These are phyloP conservation scores for Chionis minor DNA, from an alignment of 2,113 vertebrate species.

Conservation along the genomic window DNA sequence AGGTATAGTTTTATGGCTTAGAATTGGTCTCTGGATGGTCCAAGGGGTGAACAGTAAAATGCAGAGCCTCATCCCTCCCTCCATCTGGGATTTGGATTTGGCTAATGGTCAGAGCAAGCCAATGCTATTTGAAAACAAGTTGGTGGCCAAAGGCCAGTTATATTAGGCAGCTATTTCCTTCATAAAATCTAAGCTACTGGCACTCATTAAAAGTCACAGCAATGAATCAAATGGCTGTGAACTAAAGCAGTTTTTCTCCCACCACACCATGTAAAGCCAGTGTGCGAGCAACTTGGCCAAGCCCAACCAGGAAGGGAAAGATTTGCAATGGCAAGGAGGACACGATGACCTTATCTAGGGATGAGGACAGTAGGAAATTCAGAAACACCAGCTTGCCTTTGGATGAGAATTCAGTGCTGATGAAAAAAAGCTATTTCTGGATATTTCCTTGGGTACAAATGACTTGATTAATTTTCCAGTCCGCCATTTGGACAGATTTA, in stretches of 20 bases:
- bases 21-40: background rate
- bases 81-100: background rate
- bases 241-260: background rate
- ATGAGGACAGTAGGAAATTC: slow-evolving; percentile 4
- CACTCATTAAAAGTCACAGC: background rate
- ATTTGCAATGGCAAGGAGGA: background rate
- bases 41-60: background rate
- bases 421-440: slow-evolving; percentile 33
- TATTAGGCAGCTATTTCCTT: slow-evolving; percentile 10
- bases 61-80: background rate
- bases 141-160: background rate
- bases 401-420: background rate
- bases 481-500: slow-evolving; percentile 25
- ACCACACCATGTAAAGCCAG: background rate
- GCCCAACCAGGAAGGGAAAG: background rate
- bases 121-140: background rate
- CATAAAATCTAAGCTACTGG: slow-evolving; percentile 5
- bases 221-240: slow-evolving; percentile 19
- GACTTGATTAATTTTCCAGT: slow-evolving; percentile 39
- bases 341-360: background rate
- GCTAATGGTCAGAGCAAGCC: background rate
- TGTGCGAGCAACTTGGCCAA: background rate
- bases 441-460: slow-evolving; percentile 31
- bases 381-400: background rate
- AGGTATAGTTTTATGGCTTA: background rate